Conservation (phyloP, 2,888 invertebrate genomes). For the Halictus ligatus region DNA sequence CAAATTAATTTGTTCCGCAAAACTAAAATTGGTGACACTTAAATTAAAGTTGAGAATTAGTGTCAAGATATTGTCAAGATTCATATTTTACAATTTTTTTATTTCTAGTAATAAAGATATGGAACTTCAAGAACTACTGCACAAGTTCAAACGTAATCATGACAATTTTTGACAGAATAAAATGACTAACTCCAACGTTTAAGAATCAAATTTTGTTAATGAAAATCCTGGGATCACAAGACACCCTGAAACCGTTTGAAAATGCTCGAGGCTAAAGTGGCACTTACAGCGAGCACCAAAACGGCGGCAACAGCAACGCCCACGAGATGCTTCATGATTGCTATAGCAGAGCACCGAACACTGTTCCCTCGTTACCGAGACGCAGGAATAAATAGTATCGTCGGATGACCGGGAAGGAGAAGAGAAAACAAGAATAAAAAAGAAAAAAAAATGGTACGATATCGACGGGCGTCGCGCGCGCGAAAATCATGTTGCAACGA, state of each 20-base stretch:
- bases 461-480: background rate
- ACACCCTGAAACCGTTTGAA: background rate
- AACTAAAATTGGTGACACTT: no score
- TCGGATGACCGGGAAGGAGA: background rate
- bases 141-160: no score
- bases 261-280: no score
- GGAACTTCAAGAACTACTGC: no score
- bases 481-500: conserved; percentile 1
- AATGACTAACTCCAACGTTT: background rate
- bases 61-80: no score
- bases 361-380: conserved; percentile 16
- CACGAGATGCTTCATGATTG: conserved; percentile 37
- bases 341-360: background rate
- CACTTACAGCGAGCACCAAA: conserved; percentile 38
- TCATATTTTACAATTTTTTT: no score
- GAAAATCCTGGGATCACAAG: background rate
- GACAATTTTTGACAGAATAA: no score
- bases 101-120: no score
- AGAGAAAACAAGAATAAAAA: background rate
- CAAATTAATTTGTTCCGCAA: no score
- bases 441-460: background rate
- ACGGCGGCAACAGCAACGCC: background rate
- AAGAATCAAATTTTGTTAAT: no score
- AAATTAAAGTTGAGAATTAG: no score
- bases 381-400: conserved; percentile 36